Conservation (phyloP, 2,888 invertebrate species). For the Horisme vitalbata region DNA sequence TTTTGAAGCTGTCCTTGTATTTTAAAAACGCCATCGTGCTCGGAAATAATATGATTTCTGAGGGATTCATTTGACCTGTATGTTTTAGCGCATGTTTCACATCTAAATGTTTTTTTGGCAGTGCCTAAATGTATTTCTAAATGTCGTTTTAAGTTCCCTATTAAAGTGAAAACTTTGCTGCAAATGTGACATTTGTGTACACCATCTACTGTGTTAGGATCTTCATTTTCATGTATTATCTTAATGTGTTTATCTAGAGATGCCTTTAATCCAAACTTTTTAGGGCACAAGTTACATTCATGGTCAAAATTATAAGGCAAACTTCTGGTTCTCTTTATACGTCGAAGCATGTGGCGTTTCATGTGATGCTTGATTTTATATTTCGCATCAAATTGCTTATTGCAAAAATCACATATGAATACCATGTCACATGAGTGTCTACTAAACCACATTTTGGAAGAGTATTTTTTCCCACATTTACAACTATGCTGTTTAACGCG, state of each 20-base stretch:
- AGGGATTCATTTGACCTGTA: neutral
- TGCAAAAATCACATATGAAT: constrained; percentile 2
- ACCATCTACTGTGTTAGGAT: neutral
- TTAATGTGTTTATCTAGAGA: constrained; percentile 1
- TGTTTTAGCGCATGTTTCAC: constrained; percentile 3
- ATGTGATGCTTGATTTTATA: neutral
- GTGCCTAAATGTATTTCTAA: constrained; percentile 1
- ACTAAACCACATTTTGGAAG: neutral
- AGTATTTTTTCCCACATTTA: neutral
- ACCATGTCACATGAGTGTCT: neutral
- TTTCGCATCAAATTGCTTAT: neutral
- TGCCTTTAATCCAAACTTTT: neutral
- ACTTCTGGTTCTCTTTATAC: neutral
- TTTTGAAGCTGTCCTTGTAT: too few relatives aligned
- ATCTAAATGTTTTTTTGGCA: neutral
- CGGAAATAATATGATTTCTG: neutral
- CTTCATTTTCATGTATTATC: neutral
- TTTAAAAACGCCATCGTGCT: neutral
- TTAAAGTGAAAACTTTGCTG: neutral
- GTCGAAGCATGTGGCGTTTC: neutral
- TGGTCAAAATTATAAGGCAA: neutral
- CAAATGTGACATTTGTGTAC: constrained; percentile 1
- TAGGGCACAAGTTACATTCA: neutral
- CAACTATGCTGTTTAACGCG: neutral
- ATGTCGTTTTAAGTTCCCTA: neutral